Evolutionary conservation across 2,113 vertebrate genomes (phyloP).

Genomic region (Poeciliopsis retropinna): DNA sequence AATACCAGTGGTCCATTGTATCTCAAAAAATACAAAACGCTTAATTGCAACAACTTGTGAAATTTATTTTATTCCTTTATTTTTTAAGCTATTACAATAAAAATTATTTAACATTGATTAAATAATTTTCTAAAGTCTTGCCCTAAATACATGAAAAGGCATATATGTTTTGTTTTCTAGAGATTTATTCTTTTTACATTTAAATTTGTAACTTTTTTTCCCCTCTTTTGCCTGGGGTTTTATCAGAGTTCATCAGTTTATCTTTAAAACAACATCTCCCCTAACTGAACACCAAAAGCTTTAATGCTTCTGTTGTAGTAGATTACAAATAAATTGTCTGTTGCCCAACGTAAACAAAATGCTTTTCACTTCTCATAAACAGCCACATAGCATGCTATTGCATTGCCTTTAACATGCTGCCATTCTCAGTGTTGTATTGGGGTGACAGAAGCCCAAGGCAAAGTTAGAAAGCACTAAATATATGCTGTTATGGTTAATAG

Average conservation of each 20-base stretch:
- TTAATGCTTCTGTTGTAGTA: conserved; percentile 44
- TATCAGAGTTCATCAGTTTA: conserved; percentile 28
- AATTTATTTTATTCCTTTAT: too few relatives aligned
- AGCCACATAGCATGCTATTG: conserved; percentile 47
- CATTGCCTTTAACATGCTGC: conserved; percentile 67
- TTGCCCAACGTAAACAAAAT: conserved; percentile 70
- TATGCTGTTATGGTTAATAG: conserved; percentile 77
- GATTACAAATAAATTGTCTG: conserved; percentile 64
- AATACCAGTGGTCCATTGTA: too few relatives aligned
- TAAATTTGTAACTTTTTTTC: not conserved
- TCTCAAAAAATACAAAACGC: too few relatives aligned
- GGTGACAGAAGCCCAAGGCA: conserved; percentile 77
- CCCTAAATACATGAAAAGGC: too few relatives aligned
- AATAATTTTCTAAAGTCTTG: too few relatives aligned
- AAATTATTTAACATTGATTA: too few relatives aligned
- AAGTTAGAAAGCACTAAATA: conserved; percentile 80
- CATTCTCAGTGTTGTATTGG: conserved; percentile 67
- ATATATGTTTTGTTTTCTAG: not conserved
- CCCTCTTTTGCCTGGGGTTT: not conserved
- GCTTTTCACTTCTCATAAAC: conserved; percentile 71
- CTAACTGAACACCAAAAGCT: conserved; percentile 18
- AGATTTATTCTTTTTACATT: not conserved
- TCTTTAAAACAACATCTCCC: conserved; percentile 28
- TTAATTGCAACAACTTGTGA: too few relatives aligned
- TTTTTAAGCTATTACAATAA: too few relatives aligned